phyloP scores from a whole-genome alignment of 2,797 vertebrate species.

The Pteropus rufus region DNA sequence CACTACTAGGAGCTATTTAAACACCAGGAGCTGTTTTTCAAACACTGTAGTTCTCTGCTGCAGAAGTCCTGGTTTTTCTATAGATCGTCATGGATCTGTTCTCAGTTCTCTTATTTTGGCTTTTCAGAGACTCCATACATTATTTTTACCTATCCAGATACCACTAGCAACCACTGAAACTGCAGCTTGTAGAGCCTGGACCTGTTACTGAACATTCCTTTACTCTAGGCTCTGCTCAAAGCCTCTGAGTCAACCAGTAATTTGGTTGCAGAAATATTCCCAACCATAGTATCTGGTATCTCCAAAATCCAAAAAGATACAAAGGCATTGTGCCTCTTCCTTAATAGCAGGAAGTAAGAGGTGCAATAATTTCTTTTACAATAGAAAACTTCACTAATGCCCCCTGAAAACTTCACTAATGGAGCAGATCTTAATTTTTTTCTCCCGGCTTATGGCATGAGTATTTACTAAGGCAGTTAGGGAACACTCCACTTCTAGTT shows the following conservation, averaged over 20 bases:
- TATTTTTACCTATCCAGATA: not conserved
- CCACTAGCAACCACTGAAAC: not conserved
- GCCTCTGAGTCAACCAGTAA: not conserved
- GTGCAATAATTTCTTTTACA: not conserved
- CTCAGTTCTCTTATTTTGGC: not conserved
- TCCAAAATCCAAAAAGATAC: not conserved
- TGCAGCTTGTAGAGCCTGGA: not conserved
- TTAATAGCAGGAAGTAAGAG: not conserved
- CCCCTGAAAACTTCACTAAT: not conserved
- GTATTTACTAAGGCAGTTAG: not conserved
- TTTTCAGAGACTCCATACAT: not conserved
- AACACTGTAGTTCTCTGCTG: not conserved
- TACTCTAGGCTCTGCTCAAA: not conserved
- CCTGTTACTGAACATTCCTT: not conserved
- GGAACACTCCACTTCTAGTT: not conserved
- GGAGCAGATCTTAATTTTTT: not conserved
- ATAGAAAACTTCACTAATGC: not conserved
- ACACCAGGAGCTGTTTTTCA: not conserved
- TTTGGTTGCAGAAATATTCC: not conserved
- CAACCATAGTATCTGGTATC: not conserved
- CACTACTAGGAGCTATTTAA: not conserved
- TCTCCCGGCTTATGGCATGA: not conserved
- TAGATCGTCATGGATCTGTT: not conserved
- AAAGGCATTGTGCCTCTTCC: not conserved
- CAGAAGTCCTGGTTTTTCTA: not conserved